Evolutionary conservation across 2,888 invertebrate genomes (phyloP), one percentile per base, ranked within the genome.

Genomic region (Azorinus chamasolen): DNA sequence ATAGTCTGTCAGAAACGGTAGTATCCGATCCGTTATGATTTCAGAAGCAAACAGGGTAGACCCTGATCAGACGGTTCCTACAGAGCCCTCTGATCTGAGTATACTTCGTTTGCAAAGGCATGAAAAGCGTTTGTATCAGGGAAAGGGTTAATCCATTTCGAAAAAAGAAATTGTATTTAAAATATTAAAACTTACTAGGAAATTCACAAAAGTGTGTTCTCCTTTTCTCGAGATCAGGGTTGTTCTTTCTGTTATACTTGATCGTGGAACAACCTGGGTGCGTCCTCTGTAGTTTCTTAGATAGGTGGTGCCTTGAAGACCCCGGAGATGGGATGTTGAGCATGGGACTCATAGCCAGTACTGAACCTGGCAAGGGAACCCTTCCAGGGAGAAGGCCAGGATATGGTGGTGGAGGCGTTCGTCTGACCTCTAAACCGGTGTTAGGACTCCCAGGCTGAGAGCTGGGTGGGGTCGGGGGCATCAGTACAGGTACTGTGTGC

Each of bases 201-300:
- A 97, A 98, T 95, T 98, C 97, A 94, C 99, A 99, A 94, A 97
- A 98, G 93, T 99, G 98, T 89, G 98, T 98, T 91, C 99, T 94
- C 87, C 98, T 94, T 93, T 98, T 98, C 93, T 99, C 98, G 88
- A 99, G 94, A 93, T 99, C 98, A 0, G 98, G 98, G 94, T 99
- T 99, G 94, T 98, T 98, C 92, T 98, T 95, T 84, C 98, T 95
- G 94, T 98, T 98, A 94, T 97, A 98, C 91, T 96, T 97, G 81
- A 93, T 92, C 32, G 93, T 93, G 12, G 93, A 90, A 76, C 93
- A 93, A 3, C 92, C 92, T 1, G 93, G 92, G 63, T 92, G 92
- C 10, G 92, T 93, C 65, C 80, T 75, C 32, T 90, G 89, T n/a
- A 78, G 61, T 70, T 88, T 89, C 68, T 68, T 81, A 18, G 62